Percentiles rank a stretch among this genome's conserved stretches.
These are phyloP conservation scores for Drosophila sordidapex DNA, from an alignment of 2,888 invertebrate species.

Conservation along the genomic window DNA sequence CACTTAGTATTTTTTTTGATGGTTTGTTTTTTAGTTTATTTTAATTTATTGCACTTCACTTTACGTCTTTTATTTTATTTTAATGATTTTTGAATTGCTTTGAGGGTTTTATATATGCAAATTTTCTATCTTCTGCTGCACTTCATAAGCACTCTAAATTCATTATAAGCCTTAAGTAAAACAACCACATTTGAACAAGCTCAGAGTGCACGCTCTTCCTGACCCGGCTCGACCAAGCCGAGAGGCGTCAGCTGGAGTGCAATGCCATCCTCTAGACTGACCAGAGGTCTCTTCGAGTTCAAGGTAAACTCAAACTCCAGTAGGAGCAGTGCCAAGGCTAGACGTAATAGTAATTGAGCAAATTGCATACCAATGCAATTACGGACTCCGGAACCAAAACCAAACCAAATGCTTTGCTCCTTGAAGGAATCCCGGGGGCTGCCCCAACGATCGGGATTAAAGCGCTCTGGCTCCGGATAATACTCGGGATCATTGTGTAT, in stretches of 20 bases:
- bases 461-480: conserved; percentile 87
- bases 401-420: conserved; percentile 83
- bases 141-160: conserved; percentile 51
- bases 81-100: not conserved
- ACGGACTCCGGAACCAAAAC: conserved; percentile 85
- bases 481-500: conserved; percentile 88
- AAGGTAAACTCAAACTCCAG: conserved; percentile 76
- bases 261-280: conserved; percentile 73
- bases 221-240: conserved; percentile 68
- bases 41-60: not conserved
- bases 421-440: conserved; percentile 85
- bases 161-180: conserved; percentile 3
- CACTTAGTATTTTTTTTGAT: not conserved
- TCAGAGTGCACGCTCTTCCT: conserved; percentile 57
- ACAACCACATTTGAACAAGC: not conserved
- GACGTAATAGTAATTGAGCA: conserved; percentile 77
- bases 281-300: conserved; percentile 67
- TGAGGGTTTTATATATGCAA: not conserved
- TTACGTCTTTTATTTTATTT: not conserved
- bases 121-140: not conserved
- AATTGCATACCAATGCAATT: conserved; percentile 84
- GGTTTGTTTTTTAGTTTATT: not conserved
- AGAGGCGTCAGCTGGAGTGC: conserved; percentile 69
- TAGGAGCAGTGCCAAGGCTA: conserved; percentile 73
- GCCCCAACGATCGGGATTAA: conserved; percentile 88